Base-by-base conservation (phyloP, 1,140 invertebrate genomes). In the Papilio glaucus region DNA sequence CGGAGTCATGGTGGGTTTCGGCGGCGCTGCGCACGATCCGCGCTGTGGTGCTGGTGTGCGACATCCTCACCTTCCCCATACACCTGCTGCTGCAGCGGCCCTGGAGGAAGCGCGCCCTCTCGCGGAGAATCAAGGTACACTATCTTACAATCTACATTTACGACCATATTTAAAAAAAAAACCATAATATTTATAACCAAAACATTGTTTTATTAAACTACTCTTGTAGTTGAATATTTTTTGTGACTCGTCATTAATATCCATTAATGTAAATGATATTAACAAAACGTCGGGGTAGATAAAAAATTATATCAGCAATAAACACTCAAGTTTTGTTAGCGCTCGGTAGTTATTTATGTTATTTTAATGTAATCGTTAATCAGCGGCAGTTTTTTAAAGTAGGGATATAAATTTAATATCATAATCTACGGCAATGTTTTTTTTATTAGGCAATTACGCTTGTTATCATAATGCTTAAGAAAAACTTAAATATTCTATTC, bases 11-110 rank as follows among this genome's bases (percentile, higher is more conserved):
- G 84, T 97, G 96, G 95, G 94, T 97, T 79, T 95, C 95, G 77
- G 94, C 95, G 77, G 96, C 96, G 74, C 94, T 97, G 79, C 94
- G 94, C 49, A 95, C 96, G 69, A 95, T 98, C 76, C 96, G 96
- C 86, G 96, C 95, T 21, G 90, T 97, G 65, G 95, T 96, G 71
- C 96, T 97, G 83, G 94, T 98, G 70, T 98, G 97, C 93, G 98
- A 99, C 91, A 94, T 98, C 76, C 92, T 99, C 79, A 98, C 98
- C 61, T 97, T 98, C 90, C 97, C 98, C 42, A 94, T 98, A 0
- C 98, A 98, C 93, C 95, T 98, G 77, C 92, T 98, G 37, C 91
- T 98, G 67, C 97, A 98, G 88, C 94, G 96, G 79, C 98, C 98
- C 70, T 98, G 98, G 97, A 96, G 96, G 85, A 96, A 96, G 80